These are phyloP conservation scores for Phalloptychus januarius DNA, from an alignment of 2,797 vertebrate species.

Conservation along the genomic window DNA sequence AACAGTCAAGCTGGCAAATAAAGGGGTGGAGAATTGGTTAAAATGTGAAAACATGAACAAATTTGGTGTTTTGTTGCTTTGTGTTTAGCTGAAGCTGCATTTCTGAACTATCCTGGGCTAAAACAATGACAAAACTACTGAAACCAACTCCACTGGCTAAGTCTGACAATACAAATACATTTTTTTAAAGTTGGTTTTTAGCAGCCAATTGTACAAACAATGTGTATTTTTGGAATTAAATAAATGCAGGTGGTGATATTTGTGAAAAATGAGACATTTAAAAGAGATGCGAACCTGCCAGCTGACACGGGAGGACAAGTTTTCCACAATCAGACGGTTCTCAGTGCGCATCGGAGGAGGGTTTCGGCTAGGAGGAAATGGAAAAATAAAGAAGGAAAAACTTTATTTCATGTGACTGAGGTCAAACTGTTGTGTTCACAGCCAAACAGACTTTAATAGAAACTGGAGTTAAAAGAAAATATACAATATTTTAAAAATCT, in stretches of 20 bases:
- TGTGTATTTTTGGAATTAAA: conserved; percentile 58
- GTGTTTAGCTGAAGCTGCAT: conserved; percentile 48
- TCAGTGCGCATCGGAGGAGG: conserved; percentile 96
- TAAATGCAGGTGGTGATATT: conserved; percentile 33
- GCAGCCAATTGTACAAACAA: conserved; percentile 37
- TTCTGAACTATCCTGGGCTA: conserved; percentile 28
- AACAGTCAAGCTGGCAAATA: conserved; percentile 99
- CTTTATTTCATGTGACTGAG: too few relatives aligned
- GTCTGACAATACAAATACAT: conserved; percentile 2
- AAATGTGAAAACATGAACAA: conserved; percentile 86
- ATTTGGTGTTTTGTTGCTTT: conserved; percentile 69
- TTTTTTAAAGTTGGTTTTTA: conserved; percentile 30
- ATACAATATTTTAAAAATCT: too few relatives aligned
- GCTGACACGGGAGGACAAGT: conserved; percentile 95
- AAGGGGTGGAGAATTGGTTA: conserved; percentile 99
- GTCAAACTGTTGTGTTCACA: too few relatives aligned
- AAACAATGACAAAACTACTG: neutral
- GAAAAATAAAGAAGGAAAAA: too few relatives aligned
- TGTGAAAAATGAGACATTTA: conserved; percentile 27
- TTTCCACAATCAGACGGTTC: conserved; percentile 96
- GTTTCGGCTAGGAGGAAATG: conserved; percentile 77
- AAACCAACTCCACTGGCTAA: conserved; percentile 29
- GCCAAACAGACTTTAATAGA: too few relatives aligned
- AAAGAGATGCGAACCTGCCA: conserved; percentile 89
- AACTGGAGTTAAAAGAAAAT: too few relatives aligned